Base-by-base conservation (phyloP, 2,113 vertebrate species). In the Polyodon spathula region DNA sequence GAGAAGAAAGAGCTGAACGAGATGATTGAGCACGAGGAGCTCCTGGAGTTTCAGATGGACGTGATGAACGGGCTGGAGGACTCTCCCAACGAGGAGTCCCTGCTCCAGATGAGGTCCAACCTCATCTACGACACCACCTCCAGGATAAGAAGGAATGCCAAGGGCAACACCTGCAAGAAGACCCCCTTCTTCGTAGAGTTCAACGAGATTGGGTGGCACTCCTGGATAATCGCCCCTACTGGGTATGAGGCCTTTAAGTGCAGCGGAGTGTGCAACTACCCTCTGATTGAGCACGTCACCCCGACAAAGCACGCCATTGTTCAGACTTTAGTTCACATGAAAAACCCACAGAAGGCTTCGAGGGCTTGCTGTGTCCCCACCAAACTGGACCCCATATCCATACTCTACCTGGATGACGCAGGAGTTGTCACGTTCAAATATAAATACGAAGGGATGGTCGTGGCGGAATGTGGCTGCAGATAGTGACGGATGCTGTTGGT, bases 181-280 rank as follows among this genome's bases (percentile, higher is more conserved):
- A 92, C 86, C 7, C 89, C 93, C 0, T 88, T 99, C 42, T 94
- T 90, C 15, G 93, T 99, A 0, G 93, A 98, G 72, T 99, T 99
- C 81, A 97, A 97, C 71, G 96, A 99, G 63, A 99, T 99, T 0
- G 95, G 95, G 7, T 99, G 96, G 96, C 93, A 99, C 71, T 95
- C 89, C 42, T 99, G 96, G 96, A 96, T 99, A 76, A 88, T 98
- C 0, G 95, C 95, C 0, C 96, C 96, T 0, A 69, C 84, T 0
- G 91, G 93, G 4, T 99, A 99, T 0, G 95, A 99, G 59, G 96
- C 96, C 4, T 99, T 87, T 0, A 93, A 99, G 71, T 99, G 96
- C 63, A 81, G 86, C 0, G 96, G 96, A 1, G 74, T 87, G 38
- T 99, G 96, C 1, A 84, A 85, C 43, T 97, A 92, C 62, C 96